A percentile compares a stretch with the other conserved stretches of the same genome.
These are phyloP conservation scores for Geotria australis DNA, from an alignment of 2,797 vertebrate genomes.

Conservation along the genomic window DNA sequence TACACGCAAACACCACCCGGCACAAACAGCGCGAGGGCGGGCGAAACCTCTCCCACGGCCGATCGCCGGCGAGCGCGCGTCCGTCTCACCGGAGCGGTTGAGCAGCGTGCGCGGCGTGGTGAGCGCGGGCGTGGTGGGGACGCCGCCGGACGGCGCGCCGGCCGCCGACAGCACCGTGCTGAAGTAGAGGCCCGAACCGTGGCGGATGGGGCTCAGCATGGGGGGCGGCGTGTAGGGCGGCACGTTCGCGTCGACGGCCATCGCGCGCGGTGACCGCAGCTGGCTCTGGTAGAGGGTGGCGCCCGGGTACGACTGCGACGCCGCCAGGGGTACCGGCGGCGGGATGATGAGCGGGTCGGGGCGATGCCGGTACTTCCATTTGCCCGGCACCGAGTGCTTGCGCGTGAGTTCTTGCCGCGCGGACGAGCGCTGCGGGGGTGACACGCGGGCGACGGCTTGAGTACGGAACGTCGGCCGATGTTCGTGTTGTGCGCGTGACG, in stretches of 20 bases:
- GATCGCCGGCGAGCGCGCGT: no score
- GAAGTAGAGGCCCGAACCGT: constrained; percentile 88
- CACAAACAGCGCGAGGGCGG: no score
- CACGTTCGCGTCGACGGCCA: constrained; percentile 44
- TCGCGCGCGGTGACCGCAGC: constrained; percentile 61
- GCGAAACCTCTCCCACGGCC: no score
- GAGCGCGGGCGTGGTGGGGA: no score
- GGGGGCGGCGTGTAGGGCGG: constrained; percentile 89
- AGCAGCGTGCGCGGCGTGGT: no score
- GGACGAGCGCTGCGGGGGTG: constrained; percentile 11
- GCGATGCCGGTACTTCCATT: constrained; percentile 55
- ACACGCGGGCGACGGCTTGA: background rate
- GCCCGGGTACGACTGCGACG: constrained; percentile 51
- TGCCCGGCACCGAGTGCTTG: constrained; percentile 20
- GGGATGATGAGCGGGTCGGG: constrained; percentile 92
- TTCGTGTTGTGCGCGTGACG: no score
- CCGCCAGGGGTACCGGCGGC: constrained; percentile 50
- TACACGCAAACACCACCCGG: no score
- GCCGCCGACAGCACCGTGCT: constrained; percentile 52
- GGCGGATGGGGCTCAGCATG: constrained; percentile 84
- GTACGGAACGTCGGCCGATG: no score
- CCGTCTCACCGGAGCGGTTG: no score
- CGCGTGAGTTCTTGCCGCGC: constrained; percentile 84
- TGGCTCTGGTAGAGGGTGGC: constrained; percentile 88
- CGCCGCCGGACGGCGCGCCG: no score